Percentiles rank a stretch among this genome's conserved stretches.
Evolutionary conservation across 2,113 vertebrate species (phyloP).

Genomic region (Coturnix japonica): DNA sequence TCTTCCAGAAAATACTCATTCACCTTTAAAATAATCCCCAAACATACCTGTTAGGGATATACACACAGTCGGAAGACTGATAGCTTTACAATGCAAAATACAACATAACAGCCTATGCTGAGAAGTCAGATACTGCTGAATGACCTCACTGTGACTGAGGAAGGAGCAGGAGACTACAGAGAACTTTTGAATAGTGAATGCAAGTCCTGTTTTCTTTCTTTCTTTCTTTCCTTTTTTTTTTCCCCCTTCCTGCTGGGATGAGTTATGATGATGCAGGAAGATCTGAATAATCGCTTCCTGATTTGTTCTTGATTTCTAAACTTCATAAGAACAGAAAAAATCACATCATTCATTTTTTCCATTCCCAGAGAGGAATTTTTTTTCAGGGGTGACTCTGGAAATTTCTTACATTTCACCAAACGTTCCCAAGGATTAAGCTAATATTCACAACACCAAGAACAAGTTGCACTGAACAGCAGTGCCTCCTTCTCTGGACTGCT

Average conservation of each 20-base stretch:
- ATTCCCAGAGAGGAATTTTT: background rate
- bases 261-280: background rate
- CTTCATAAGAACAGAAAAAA: background rate
- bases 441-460: background rate
- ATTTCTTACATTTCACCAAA: background rate
- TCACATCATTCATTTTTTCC: background rate
- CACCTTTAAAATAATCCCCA: background rate
- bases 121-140: background rate
- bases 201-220: background rate
- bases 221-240: background rate
- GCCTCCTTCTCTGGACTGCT: background rate
- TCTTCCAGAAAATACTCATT: background rate
- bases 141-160: background rate
- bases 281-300: background rate
- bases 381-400: background rate
- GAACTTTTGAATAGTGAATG: background rate
- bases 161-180: background rate
- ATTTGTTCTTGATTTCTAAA: slow-evolving; percentile 6
- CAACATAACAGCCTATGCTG: background rate
- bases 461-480: background rate
- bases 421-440: background rate
- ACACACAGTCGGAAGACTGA: background rate
- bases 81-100: background rate
- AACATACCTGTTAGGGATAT: background rate
- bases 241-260: background rate